A percentile compares a stretch with the other conserved stretches of the same genome.
Conservation (phyloP, 2,113 vertebrate species). For the Phylloscopus trochilus region DNA sequence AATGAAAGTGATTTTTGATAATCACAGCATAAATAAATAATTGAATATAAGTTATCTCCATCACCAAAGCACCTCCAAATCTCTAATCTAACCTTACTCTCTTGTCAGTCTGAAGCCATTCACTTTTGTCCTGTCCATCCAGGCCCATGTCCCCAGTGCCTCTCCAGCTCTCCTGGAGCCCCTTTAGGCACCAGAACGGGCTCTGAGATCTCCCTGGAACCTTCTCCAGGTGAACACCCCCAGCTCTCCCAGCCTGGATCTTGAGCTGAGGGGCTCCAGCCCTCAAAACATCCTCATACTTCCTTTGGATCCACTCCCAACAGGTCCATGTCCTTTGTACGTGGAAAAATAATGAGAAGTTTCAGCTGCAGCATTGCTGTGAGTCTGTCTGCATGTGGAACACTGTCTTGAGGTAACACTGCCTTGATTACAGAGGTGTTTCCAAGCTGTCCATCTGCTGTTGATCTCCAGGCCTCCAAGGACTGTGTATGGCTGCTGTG, state of each 20-base stretch:
- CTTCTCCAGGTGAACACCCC: not conserved
- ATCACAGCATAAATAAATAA: not conserved
- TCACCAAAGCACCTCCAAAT: not conserved
- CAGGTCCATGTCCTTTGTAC: not conserved
- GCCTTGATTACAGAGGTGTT: not conserved
- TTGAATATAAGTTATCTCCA: not conserved
- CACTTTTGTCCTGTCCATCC: not conserved
- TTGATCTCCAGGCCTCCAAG: not conserved
- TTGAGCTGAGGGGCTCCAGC: not conserved
- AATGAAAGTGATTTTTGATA: not conserved
- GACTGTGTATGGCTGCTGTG: not conserved
- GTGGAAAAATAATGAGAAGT: not conserved
- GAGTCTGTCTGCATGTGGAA: not conserved
- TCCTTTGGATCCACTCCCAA: not conserved
- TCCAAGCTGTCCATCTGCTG: not conserved
- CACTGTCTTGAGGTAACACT: not conserved
- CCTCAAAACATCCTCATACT: fast-evolving
- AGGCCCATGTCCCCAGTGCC: not conserved
- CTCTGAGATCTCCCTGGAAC: not conserved
- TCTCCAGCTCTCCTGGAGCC: not conserved
- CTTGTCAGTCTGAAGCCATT: not conserved
- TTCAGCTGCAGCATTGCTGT: not conserved
- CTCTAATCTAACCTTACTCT: not conserved
- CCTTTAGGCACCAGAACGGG: not conserved
- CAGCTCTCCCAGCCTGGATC: not conserved